Base-by-base conservation (phyloP, 1,140 invertebrate species). In the Zaprionus taronus region DNA sequence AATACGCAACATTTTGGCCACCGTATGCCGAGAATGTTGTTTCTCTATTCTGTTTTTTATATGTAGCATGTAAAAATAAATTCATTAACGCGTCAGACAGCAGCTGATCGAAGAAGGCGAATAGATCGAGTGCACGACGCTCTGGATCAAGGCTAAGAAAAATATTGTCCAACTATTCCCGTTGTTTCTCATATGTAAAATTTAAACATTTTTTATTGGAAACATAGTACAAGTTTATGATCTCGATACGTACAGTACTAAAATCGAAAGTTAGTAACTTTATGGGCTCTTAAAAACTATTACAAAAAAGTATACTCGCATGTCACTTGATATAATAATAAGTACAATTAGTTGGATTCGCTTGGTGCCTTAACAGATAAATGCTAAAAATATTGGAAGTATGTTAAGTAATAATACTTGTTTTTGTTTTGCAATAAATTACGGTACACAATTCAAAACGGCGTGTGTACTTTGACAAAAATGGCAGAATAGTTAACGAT, bases 151-250 rank as follows among this genome's bases (percentile, higher is more conserved):
- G 84, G 84, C 64, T 70, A 68, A 49, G 24, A 12, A 34, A 12
- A 26, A 14, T 31, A 65, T 57, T 55, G 67, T 44, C 15, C 1
- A 41, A 49, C 44, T 34, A 49, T 70, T 79, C 47, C 47, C 44
- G 3, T 47, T 68, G 24, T 67, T 82, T 68, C 20, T 63, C 47
- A 51, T 51, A 51, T 82, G 72, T 56, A 87, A 83, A 86, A 83
- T 79, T 90, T 81, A 85, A 81, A 84, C 81, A 81, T 79, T 89
- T 89, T 89, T 89, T 89, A 89, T 89, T 89, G 67, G 68, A 80
- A 84, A 83, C 78, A 77, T 83, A 83, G 63, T 66, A 56, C 51
- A 80, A 74, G 38, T 72, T 72, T 62, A 68, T 70, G 67, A 66
- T 71, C 77, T 57, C 17, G n/a, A 41, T 41, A 12, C 64, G 44